Base-by-base conservation (phyloP, 2,888 invertebrate species). In the Cerastoderma edule region DNA sequence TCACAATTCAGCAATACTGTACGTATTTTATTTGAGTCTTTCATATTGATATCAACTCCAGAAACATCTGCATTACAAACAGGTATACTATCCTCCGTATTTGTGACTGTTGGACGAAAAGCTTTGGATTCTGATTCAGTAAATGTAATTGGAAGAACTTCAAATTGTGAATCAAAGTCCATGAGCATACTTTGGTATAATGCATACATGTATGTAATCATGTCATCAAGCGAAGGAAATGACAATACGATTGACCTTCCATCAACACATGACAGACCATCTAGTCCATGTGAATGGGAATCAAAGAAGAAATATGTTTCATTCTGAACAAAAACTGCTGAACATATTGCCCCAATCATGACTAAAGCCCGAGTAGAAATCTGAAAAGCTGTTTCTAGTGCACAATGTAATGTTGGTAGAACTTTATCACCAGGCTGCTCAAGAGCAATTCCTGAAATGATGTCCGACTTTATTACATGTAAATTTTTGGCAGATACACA, bases 371-470 rank as follows among this genome's bases (percentile, higher is more conserved):
- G 16, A 48, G 48, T n/a, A 22, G 16, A 19, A 48, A n/a, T 10
- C n/a, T 48, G n/a, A n/a, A 48, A 19, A 48, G 64, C 64, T 32
- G 44, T 32, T 32, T 54, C 2, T 16, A 74, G 27, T 13, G 69
- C 16, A 27, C 66, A 35, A 48, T 75, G 69, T 6, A 75, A 33
- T n/a, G 69, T 22, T 24, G 69, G 75, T 67, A 75, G 44, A 10
- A 5, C 10, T 39, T 19, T 35, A 32, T 54, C 30, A 30, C 28
- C 57, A 27, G 69, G 33, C n/a, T 32, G 56, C 8, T 44, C n/a
- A 32, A 65, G 22, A 46, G 33, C 6, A 16, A 44, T n/a, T 32
- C 68, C 74, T 48, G 28, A 35, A 19, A 56, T 32, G 32, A 74
- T 33, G 35, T 65, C 19, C 2, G 2, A 27, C 22, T 74, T 68